Evolutionary conservation across 2,113 vertebrate genomes (phyloP), one percentile per base, ranked within the genome.

Genomic region (Numida meleagris): DNA sequence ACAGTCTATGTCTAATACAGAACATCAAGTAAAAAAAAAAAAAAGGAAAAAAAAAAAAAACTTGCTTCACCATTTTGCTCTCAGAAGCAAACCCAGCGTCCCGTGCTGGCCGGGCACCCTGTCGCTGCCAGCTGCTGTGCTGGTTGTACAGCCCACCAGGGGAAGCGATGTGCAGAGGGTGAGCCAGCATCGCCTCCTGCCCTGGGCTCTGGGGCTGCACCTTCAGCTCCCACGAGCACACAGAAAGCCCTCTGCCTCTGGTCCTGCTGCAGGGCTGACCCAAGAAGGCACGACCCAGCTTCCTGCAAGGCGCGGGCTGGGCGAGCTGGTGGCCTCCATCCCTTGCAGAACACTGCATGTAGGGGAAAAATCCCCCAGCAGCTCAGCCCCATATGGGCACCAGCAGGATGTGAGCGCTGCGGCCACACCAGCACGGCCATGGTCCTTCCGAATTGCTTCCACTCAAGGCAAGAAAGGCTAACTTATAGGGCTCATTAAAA

Each of bases 351-450:
- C 88, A 58, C 95, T 84, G 91, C 71, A 75, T 86, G 90, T 86
- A 93, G 92, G 93, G 95, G 88, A 94, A 90, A 95, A 88, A 83
- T 78, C 90, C 85, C 92, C 89, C 43, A 0, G 21, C 34, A 83
- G 74, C 62, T 73, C 84, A 91, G 89, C 67, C 59, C 66, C 5
- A 10, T 59, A 45, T 58, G 27, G 51, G 51, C 51, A 16, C 51
- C 51, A 53, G 51, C 51, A 31, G 82, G 63, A 66, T 71, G 51
- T 50, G 19, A 67, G 53, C 57, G 59, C 48, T 13, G 3, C 70
- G 79, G 62, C 55, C 71, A 18, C 5, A 45, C 71, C 74, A 21
- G 0, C 4, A 50, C 9, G 40, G 40, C 82, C 82, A 4, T 3
- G 45, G 53, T 58, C 48, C 66, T 36, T 50, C 74, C 15, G 18